Evolutionary conservation across 2,888 invertebrate genomes (phyloP), one percentile per base, ranked within the genome.

Genomic region (Rhamphomyia laevipes): DNA sequence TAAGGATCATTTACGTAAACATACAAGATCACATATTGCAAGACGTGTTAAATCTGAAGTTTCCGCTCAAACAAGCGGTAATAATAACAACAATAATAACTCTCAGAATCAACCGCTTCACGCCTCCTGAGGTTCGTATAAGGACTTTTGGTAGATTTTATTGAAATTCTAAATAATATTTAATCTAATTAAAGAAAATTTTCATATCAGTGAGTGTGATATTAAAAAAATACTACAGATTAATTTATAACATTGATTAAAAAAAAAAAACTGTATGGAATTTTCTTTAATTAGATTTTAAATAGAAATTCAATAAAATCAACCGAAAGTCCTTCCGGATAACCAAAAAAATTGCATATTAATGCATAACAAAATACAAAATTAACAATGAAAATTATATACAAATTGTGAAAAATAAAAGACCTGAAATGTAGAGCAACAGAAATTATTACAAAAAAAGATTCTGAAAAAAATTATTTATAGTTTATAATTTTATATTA

Each of bases 1-100:
- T 57, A 88, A 89, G 63, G 89, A 89, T 70, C 89, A 89, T 70
- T 74, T 90, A 52, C 79, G 87, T 61, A 89, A 89, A 64, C 88
- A 89, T 66, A 85, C 86, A 38, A 78, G 87, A 42, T 86, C 87
- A 54, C 88, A 89, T 67, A 86, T 88, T 67, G 86, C 87, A 40
- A 77, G 86, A 48, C 80, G 87, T 53, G 87, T 88, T 48, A 89
- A 89, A 70, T 87, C 87, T 12, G 87, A 88, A 67, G 74, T 88
- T 58, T 84, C 86, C 43, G 85, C 84, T 63, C 84, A 84, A 68
- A 70, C 72, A 47, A 72, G 73, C 55, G 64, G 66, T 27, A 68
- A 61, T 51, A 68, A 61, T 51, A 65, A 57, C 43, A 58, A 45
- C 51, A 57, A 53, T 53, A 73, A 69, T 58, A 73, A 70, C 56